phyloP scores from a whole-genome alignment of 2,797 vertebrate species.

The Propithecus perrieri region DNA sequence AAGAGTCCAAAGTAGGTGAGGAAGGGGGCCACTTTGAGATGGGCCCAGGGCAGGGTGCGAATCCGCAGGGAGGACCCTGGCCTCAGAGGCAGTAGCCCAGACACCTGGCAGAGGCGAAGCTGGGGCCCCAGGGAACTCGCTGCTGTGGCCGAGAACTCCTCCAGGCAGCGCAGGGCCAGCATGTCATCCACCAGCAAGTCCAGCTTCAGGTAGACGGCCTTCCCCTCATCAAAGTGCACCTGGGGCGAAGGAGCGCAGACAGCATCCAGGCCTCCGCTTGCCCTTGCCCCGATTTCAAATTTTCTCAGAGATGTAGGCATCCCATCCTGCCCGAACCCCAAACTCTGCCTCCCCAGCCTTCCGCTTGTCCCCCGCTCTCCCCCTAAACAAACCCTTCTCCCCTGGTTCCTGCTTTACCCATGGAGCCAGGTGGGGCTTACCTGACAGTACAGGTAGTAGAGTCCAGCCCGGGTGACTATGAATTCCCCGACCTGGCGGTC shows the following conservation, averaged over 20 bases:
- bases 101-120: constrained; percentile 93
- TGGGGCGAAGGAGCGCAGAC: constrained; percentile 58
- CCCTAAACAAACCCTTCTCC: neutral
- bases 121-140: constrained; percentile 87
- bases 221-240: constrained; percentile 94
- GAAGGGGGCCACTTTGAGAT: constrained; percentile 79
- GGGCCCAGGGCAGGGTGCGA: constrained; percentile 79
- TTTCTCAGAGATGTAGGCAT: neutral
- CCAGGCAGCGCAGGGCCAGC: constrained; percentile 90
- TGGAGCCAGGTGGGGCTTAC: constrained; percentile 82
- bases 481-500: constrained; percentile 90
- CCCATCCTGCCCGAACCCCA: neutral
- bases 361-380: neutral
- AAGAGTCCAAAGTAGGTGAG: constrained; percentile 95
- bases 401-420: neutral
- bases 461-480: constrained; percentile 88
- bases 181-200: constrained; percentile 88
- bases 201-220: constrained; percentile 94
- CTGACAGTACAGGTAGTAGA: constrained; percentile 96
- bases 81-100: constrained; percentile 90
- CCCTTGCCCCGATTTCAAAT: neutral
- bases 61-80: constrained; percentile 87
- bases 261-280: neutral
- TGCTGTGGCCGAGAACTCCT: constrained; percentile 93
- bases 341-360: neutral